Evolutionary conservation across 2,888 invertebrate genomes (phyloP).

Genomic region (Xestobium rufovillosum): DNA sequence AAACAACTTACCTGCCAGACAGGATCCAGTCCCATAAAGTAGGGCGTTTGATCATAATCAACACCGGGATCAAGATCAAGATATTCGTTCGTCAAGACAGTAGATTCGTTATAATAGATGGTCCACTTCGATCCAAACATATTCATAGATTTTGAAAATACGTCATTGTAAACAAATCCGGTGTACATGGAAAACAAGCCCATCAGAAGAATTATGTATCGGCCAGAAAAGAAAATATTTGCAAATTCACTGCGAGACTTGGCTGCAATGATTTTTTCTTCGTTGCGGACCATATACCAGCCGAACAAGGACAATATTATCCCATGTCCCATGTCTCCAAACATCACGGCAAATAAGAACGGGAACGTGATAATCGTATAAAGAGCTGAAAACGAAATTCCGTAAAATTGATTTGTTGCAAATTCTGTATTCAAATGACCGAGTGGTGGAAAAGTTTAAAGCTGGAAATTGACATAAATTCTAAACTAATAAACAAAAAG

Average conservation of each 20-base stretch:
- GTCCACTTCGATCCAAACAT: constrained; percentile 63
- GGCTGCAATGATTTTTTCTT: constrained; percentile 64
- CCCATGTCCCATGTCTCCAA: constrained; percentile 91
- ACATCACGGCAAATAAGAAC: constrained; percentile 94
- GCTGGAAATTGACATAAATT: too few relatives aligned
- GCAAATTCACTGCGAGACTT: constrained; percentile 69
- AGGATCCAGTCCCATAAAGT: constrained; percentile 68
- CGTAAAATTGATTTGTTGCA: too few relatives aligned
- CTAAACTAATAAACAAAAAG: too few relatives aligned
- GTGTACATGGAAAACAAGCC: constrained; percentile 72
- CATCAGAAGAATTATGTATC: constrained; percentile 74
- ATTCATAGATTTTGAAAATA: constrained; percentile 70
- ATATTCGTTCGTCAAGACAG: constrained; percentile 23
- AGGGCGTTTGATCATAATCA: constrained; percentile 47
- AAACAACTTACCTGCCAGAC: constrained; percentile 53
- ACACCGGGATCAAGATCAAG: constrained; percentile 44
- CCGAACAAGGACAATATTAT: constrained; percentile 74
- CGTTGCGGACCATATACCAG: constrained; percentile 70
- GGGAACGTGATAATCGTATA: constrained; percentile 79
- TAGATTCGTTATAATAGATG: constrained; percentile 37
- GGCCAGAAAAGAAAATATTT: constrained; percentile 67
- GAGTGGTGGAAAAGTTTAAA: too few relatives aligned
- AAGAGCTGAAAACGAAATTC: constrained; percentile 34
- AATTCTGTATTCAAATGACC: too few relatives aligned
- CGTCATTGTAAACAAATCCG: constrained; percentile 70